Evolutionary conservation across 2,113 vertebrate species (phyloP), one percentile per base, ranked within the genome.

Genomic region (Dipodomys spectabilis): DNA sequence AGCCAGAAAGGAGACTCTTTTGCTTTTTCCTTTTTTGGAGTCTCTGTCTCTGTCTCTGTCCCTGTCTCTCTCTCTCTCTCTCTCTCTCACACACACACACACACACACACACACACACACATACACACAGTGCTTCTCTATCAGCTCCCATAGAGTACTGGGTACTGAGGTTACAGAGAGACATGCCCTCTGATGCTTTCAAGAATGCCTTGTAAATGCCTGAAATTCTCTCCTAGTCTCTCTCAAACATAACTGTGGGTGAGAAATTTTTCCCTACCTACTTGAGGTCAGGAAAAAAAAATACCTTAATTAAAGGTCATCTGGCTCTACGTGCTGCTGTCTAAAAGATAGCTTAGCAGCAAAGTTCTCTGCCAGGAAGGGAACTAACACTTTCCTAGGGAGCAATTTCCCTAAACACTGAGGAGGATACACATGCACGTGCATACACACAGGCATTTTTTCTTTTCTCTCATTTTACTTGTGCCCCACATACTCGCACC

Each of bases 221-320:
- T 94, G 13, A 60, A 79, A 96, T 93, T 88, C 80, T 93, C 49
- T 79, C 23, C 72, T 94, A 44, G 57, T 75, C 87, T 39, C 87
- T 39, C 53, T 90, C 11, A 19, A 84, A 87, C 84, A 84, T 94
- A 73, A 90, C 68, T 86, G 84, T 80, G 49, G 23, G 80, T 80
- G 39, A 68, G 95, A 68, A 69, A 57, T 19, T 86, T 90, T 93
- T 85, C 71, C 85, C 49, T 20, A 77, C 20, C 22, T 65, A 69
- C 39, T 53, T 82, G 30, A 57, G 53, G 7, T 92, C 83, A 86
- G 64, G 71, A 79, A 23, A 87, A 95, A 86, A 74, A 16, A 90
- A 87, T 45, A 64, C 35, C n/a, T 88, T 78, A 81, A 81, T 81
- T 65, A 68, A 74, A 91, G n/a, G 62, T 23, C 77, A 44, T 44